These are phyloP conservation scores for Anabacerthia variegaticeps DNA, from an alignment of 2,797 vertebrate species.

Conservation along the genomic window DNA sequence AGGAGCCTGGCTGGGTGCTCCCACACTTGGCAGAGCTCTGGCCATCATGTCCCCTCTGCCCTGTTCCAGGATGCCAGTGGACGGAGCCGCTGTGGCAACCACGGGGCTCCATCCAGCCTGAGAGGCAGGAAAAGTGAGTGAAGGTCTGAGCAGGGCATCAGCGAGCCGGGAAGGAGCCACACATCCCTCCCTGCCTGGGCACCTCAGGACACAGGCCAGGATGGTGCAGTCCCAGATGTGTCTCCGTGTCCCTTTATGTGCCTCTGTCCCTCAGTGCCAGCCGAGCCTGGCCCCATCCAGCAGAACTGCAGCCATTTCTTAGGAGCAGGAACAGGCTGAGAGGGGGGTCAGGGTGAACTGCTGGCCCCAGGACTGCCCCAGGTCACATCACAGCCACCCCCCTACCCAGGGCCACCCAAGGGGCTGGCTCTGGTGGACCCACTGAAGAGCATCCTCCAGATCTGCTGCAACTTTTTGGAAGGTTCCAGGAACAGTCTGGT, in stretches of 20 bases:
- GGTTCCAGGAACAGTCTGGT: not conserved
- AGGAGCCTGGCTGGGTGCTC: not conserved
- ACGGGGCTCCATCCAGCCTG: not conserved
- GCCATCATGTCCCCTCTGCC: not conserved
- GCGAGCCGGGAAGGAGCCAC: accelerated
- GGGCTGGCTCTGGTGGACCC: not conserved
- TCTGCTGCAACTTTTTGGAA: not conserved
- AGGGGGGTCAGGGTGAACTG: not conserved
- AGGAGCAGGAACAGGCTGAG: not conserved
- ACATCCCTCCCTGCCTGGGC: not conserved
- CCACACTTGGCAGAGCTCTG: accelerated
- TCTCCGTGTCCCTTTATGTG: accelerated
- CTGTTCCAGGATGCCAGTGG: not conserved
- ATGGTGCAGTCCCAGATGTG: accelerated
- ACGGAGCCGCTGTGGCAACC: not conserved
- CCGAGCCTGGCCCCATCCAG: not conserved
- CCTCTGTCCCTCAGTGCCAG: not conserved
- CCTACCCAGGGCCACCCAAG: accelerated
- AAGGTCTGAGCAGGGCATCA: not conserved
- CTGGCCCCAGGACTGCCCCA: not conserved
- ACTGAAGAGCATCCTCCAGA: not conserved
- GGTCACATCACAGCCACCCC: not conserved
- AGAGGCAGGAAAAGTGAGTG: not conserved
- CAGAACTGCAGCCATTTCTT: not conserved
- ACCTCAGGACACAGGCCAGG: not conserved